Conservation (phyloP, 2,888 invertebrate genomes). For the Nebria salina region DNA sequence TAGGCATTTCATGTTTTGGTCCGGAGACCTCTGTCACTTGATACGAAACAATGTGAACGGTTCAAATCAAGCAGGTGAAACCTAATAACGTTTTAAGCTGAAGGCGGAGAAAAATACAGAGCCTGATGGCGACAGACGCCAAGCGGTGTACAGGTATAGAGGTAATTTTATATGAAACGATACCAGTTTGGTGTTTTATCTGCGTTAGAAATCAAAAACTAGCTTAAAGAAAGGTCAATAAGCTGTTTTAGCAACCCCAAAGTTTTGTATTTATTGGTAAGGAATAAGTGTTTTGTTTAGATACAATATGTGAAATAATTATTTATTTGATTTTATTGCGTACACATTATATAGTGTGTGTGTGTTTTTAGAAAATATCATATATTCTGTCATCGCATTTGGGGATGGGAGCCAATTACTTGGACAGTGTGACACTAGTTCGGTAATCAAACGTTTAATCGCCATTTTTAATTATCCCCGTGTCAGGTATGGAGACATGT, state of each 20-base stretch:
- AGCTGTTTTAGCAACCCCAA: slow-evolving; percentile 50
- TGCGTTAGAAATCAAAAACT: slow-evolving; percentile 61
- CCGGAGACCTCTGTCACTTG: slow-evolving; percentile 12
- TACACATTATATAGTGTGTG: neutral
- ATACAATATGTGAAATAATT: too few species aligned
- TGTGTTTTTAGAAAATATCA: neutral
- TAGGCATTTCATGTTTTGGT: too few species aligned
- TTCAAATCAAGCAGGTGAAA: slow-evolving; percentile 29
- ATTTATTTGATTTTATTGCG: too few species aligned
- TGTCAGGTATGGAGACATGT: neutral
- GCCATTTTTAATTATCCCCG: slow-evolving; percentile 42
- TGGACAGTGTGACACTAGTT: neutral
- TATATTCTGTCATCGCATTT: neutral
- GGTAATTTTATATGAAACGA: slow-evolving; percentile 41
- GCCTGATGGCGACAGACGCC: slow-evolving; percentile 31
- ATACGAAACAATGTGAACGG: slow-evolving; percentile 4
- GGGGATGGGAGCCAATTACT: neutral
- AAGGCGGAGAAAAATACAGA: slow-evolving; percentile 13
- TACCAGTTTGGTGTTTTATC: slow-evolving; percentile 53
- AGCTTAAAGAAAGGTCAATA: slow-evolving; percentile 61
- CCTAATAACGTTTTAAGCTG: slow-evolving; percentile 27
- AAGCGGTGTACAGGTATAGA: slow-evolving; percentile 17
- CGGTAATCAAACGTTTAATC: slow-evolving; percentile 27
- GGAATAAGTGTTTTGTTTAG: too few species aligned
- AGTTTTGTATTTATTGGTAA: neutral